These are phyloP conservation scores for Ladona fulva DNA, from an alignment of 1,140 invertebrate genomes.

Conservation along the genomic window DNA sequence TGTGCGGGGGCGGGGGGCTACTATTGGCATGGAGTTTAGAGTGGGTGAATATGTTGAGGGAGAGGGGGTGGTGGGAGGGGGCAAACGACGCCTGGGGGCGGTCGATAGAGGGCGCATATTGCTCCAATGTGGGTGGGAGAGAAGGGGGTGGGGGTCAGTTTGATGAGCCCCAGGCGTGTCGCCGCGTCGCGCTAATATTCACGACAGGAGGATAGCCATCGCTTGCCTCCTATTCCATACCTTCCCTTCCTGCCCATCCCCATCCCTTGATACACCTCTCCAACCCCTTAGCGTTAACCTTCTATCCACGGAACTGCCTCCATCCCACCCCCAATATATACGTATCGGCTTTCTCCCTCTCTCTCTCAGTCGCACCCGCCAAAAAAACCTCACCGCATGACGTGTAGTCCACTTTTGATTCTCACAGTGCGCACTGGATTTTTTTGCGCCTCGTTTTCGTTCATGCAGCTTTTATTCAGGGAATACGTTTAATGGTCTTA, in stretches of 20 bases:
- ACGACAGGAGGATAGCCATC: slow-evolving; percentile 6
- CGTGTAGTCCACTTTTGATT: not conserved
- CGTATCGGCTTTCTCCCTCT: not conserved
- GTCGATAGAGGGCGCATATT: not conserved
- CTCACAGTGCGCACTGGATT: too few relatives aligned
- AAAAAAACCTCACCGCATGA: not conserved
- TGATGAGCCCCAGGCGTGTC: not conserved
- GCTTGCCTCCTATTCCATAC: not conserved
- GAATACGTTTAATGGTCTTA: too few relatives aligned
- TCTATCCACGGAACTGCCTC: not conserved
- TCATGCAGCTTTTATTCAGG: too few relatives aligned
- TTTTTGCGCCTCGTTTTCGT: too few relatives aligned
- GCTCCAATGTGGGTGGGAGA: not conserved
- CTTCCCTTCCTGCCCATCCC: too few relatives aligned
- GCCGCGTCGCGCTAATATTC: not conserved
- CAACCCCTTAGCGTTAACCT: too few relatives aligned
- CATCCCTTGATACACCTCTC: not conserved
- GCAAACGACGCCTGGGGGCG: not conserved
- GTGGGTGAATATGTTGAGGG: not conserved
- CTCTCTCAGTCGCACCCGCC: not conserved
- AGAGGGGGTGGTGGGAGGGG: not conserved
- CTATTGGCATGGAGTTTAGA: not conserved
- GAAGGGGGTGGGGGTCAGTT: not conserved
- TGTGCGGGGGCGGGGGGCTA: not conserved
- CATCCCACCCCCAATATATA: not conserved